phyloP scores from a whole-genome alignment of 1,140 invertebrate genomes.

The Leptopilina clavipes region DNA sequence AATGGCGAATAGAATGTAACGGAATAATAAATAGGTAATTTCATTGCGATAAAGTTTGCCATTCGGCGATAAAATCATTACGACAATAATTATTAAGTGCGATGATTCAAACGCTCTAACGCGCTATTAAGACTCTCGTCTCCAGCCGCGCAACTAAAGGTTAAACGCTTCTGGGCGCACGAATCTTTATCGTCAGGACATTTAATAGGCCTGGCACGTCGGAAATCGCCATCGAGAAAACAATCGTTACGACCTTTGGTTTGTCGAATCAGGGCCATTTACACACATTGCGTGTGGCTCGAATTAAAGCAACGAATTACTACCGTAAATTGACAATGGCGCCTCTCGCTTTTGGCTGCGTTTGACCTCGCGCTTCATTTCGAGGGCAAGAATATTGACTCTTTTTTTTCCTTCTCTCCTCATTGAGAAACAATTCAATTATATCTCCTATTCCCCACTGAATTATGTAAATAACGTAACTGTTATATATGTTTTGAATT shows the following conservation, averaged over 20 bases:
- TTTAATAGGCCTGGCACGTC: constrained; percentile 63
- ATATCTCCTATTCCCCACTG: neutral
- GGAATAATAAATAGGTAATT: constrained; percentile 14
- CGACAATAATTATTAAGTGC: constrained; percentile 26
- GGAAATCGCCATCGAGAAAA: constrained; percentile 62
- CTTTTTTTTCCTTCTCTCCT: neutral
- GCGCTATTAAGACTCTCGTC: constrained; percentile 26
- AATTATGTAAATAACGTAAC: no score
- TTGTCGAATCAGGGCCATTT: constrained; percentile 59
- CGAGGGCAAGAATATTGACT: neutral
- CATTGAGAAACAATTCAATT: constrained; percentile 8
- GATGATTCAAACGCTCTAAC: constrained; percentile 3
- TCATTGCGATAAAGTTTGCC: neutral
- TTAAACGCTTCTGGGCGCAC: constrained; percentile 28
- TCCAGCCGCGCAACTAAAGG: neutral
- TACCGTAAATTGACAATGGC: constrained; percentile 44
- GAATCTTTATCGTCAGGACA: constrained; percentile 47
- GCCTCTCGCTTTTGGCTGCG: neutral
- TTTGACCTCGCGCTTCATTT: constrained; percentile 28
- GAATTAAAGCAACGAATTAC: constrained; percentile 66
- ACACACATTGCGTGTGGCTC: constrained; percentile 58
- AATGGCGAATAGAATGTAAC: neutral
- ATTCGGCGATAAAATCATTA: constrained; percentile 30
- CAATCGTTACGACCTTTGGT: constrained; percentile 59
- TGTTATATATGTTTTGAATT: no score